phyloP scores from a whole-genome alignment of 2,113 vertebrate genomes.

The Myrmophylax atrothorax region DNA sequence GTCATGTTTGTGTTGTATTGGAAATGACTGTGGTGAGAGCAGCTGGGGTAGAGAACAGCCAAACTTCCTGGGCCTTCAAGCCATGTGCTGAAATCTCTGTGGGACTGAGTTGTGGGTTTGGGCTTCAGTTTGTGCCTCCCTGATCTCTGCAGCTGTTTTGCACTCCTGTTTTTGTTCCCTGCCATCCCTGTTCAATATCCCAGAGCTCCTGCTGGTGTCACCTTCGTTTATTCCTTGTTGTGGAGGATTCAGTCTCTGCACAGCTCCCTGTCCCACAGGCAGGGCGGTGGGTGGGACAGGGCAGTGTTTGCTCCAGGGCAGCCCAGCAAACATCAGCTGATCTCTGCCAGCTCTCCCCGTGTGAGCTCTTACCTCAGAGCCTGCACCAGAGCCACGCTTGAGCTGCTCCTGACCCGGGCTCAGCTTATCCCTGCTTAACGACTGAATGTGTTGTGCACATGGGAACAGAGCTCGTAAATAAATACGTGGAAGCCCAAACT shows the following conservation, averaged over 20 bases:
- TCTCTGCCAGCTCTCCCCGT: not conserved
- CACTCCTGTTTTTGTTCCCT: not conserved
- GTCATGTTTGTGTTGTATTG: not conserved
- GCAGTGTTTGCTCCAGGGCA: not conserved
- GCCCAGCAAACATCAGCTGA: not conserved
- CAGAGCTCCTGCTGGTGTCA: not conserved
- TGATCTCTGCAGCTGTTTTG: not conserved
- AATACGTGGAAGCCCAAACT: not conserved
- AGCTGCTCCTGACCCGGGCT: not conserved
- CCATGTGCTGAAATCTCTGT: not conserved
- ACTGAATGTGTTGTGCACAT: not conserved
- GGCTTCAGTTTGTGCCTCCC: not conserved
- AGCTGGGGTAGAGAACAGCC: not conserved
- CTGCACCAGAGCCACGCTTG: not conserved
- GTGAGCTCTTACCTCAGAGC: not conserved
- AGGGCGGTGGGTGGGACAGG: not conserved
- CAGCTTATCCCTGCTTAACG: not conserved
- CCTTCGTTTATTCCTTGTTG: not conserved
- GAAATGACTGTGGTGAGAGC: not conserved
- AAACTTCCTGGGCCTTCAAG: not conserved
- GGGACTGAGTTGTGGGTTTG: not conserved
- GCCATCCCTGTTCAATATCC: not conserved
- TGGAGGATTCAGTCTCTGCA: not conserved
- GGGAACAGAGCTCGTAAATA: not conserved
- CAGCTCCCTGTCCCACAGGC: accelerated